Conservation (phyloP, 92 coral and sea anemone species). For the Umimayanthus chanpuru region DNA sequence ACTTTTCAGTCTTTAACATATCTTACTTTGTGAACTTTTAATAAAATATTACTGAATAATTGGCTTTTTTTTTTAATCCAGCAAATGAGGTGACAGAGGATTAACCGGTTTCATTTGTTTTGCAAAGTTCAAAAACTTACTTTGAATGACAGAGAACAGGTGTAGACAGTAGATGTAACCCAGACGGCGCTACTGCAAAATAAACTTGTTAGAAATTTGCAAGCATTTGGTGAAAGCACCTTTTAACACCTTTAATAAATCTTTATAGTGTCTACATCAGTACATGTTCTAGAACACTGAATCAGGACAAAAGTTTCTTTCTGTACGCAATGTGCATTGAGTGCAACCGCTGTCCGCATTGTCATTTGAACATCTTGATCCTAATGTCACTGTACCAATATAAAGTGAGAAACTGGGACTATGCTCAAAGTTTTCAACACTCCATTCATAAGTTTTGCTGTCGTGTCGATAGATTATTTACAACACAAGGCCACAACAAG, state of each 20-base stretch:
- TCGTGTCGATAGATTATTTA: slow-evolving; percentile 14
- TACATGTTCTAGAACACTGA: background rate
- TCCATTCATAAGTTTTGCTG: slow-evolving; percentile 7
- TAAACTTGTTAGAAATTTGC: background rate
- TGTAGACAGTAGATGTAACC: background rate
- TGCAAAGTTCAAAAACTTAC: background rate
- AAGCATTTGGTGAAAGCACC: background rate
- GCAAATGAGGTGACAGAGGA: background rate
- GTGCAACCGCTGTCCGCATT: background rate
- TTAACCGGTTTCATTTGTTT: background rate
- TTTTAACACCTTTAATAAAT: background rate
- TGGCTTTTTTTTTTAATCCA: too few species aligned
- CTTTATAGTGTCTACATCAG: background rate
- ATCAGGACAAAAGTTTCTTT: too few species aligned
- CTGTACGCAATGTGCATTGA: background rate
- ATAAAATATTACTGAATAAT: too few species aligned
- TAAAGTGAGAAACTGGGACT: background rate
- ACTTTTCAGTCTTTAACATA: background rate
- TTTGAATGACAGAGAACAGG: background rate
- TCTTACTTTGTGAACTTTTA: background rate
- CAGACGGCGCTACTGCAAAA: background rate
- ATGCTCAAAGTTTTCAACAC: slow-evolving; percentile 7
- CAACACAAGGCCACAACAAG: background rate
- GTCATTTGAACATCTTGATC: background rate
- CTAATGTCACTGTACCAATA: background rate